phyloP scores from a whole-genome alignment of 2,113 vertebrate genomes.

The Balaenoptera acutorostrata region DNA sequence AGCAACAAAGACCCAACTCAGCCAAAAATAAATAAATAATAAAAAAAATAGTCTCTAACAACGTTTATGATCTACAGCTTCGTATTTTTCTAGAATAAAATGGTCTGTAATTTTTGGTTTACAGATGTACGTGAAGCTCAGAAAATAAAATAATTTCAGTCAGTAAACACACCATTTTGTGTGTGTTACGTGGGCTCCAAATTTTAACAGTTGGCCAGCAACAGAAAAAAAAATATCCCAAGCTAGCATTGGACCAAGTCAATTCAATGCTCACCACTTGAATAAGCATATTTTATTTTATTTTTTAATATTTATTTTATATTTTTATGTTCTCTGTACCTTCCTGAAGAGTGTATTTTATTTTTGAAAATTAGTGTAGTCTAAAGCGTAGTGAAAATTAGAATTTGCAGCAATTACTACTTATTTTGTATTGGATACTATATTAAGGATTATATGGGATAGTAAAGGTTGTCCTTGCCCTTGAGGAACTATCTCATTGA shows the following conservation, averaged over 20 bases:
- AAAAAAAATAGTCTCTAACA: neutral
- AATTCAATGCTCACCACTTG: neutral
- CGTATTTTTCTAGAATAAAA: slow-evolving; percentile 23
- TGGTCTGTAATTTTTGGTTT: neutral
- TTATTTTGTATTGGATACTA: neutral
- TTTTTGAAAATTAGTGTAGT: neutral
- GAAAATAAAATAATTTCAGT: neutral
- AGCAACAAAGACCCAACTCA: too few relatives aligned
- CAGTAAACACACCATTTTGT: neutral
- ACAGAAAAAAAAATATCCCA: neutral
- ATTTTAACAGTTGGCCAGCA: neutral
- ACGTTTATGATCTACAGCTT: neutral
- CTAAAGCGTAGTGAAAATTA: neutral
- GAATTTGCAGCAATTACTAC: neutral
- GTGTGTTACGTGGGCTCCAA: neutral
- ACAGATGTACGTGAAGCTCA: neutral
- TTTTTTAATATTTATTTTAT: neutral
- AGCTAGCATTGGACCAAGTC: neutral
- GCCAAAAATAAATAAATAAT: too few relatives aligned
- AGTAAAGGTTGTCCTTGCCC: neutral
- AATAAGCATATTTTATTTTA: slow-evolving; percentile 11
- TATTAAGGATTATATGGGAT: neutral
- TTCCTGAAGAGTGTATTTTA: neutral
- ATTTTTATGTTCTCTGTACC: neutral
- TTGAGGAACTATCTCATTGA: neutral